Evolutionary conservation across 2,888 invertebrate species (phyloP).

Genomic region (Amphipyra berbera): DNA sequence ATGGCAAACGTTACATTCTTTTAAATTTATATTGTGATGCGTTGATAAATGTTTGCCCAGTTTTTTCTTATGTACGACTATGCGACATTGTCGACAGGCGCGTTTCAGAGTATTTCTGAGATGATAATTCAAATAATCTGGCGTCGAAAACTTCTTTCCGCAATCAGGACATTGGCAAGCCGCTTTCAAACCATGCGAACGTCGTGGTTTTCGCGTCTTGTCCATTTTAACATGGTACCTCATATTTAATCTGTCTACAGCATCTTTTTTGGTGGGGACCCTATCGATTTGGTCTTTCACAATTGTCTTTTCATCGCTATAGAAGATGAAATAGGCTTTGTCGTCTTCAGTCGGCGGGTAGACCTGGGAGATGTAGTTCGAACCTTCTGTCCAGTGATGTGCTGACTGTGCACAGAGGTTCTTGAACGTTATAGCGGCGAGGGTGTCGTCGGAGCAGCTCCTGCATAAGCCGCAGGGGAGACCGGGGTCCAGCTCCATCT

Average conservation of each 20-base stretch:
- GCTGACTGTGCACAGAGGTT: constrained; percentile 70
- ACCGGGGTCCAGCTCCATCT: constrained; percentile 76
- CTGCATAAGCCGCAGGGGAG: constrained; percentile 77
- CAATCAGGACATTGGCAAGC: constrained; percentile 71
- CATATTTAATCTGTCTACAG: constrained; percentile 62
- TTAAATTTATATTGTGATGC: constrained; percentile 59
- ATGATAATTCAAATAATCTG: constrained; percentile 72
- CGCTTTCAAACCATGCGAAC: constrained; percentile 8
- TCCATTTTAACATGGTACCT: constrained; percentile 34
- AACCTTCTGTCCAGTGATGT: constrained; percentile 69
- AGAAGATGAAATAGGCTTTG: constrained; percentile 70
- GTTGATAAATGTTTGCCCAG: constrained; percentile 68
- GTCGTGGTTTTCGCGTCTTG: constrained; percentile 25
- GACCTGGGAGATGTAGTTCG: constrained; percentile 60
- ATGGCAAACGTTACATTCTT: constrained; percentile 69
- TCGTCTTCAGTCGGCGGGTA: constrained; percentile 60
- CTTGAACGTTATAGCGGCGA: constrained; percentile 71
- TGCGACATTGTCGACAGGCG: constrained; percentile 71
- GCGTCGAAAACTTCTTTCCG: constrained; percentile 65
- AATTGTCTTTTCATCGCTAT: constrained; percentile 59
- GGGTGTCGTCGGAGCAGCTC: constrained; percentile 70
- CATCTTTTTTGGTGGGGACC: constrained; percentile 50
- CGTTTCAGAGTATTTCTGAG: constrained; percentile 69
- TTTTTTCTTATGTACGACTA: constrained; percentile 65
- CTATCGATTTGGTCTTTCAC: constrained; percentile 62